Conservation (phyloP, 2,113 vertebrate species). For the Gallinago paraguaiae region DNA sequence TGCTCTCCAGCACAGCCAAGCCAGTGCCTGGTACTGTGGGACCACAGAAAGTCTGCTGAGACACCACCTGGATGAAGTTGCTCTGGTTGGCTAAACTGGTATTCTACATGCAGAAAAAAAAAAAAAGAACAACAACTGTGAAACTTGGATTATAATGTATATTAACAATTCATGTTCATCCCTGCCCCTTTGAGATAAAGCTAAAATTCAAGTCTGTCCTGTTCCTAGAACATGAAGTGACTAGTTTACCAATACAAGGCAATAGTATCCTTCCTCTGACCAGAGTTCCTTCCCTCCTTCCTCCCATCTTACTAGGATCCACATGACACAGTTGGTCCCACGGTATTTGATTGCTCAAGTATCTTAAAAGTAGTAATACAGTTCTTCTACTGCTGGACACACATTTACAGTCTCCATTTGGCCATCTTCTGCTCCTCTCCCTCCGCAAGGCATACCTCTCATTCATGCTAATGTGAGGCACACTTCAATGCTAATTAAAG, state of each 20-base stretch:
- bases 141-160: not conserved
- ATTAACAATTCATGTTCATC: not conserved
- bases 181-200: not conserved
- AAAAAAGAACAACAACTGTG: not conserved
- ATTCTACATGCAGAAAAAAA: not conserved
- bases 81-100: not conserved
- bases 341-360: not conserved
- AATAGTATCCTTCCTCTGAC: not conserved
- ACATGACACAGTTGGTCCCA: not conserved
- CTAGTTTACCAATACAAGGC: not conserved
- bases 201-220: not conserved
- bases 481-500: constrained; percentile 28
- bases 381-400: not conserved
- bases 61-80: not conserved
- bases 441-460: not conserved
- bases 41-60: not conserved
- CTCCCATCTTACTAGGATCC: not conserved
- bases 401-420: not conserved
- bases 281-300: not conserved
- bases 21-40: fast-evolving
- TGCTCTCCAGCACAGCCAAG: not conserved
- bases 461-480: not conserved
- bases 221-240: not conserved
- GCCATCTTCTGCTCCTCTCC: not conserved
- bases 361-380: not conserved